Evolutionary conservation across 2,888 invertebrate genomes (phyloP), one percentile per base, ranked within the genome.

Genomic region (Actias luna): DNA sequence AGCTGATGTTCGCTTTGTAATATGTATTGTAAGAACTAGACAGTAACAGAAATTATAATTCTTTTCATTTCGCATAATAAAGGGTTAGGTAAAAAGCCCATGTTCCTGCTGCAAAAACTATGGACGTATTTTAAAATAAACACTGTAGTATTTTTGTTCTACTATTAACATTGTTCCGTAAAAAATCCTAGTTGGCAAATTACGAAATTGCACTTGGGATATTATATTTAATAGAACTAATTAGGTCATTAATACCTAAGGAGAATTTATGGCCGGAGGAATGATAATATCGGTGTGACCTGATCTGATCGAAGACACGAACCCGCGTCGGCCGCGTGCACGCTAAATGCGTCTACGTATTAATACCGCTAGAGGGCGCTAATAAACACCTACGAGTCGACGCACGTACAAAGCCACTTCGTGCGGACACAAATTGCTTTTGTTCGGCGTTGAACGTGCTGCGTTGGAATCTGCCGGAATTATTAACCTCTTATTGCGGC

Each of bases 401-500:
- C 85, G 85, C 91, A 91, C 91, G 89, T 90, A 88, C 89, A 75
- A 79, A 80, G 82, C 80, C 84, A 85, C 84, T 87, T 80, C 88
- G 89, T 84, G 84, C 87, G 82, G 84, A 89, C 91, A 89, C 87
- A 91, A 89, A 91, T 92, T 90, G 89, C 89, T 88, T 92, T 92
- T 90, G 92, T 91, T 88, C 88, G 80, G 70, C 77, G 78, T 73
- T 79, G 82, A 79, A 89, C 88, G 88, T 86, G 88, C 80, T 80
- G 78, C 82, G 85, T 82, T 83, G 77, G 77, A 73, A 75, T 77
- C 77, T 70, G 76, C 76, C 80, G 80, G 82, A 82, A 85, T 76
- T 78, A 78, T 76, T 73, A 73, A 74, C 72, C 71, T 73, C 74
- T 82, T 78, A 78, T 78, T 80, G 78, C 75, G 79, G 77, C 76